Evolutionary conservation across 2,888 invertebrate genomes (phyloP), one percentile per base, ranked within the genome.

Genomic region (Carcina quercana): DNA sequence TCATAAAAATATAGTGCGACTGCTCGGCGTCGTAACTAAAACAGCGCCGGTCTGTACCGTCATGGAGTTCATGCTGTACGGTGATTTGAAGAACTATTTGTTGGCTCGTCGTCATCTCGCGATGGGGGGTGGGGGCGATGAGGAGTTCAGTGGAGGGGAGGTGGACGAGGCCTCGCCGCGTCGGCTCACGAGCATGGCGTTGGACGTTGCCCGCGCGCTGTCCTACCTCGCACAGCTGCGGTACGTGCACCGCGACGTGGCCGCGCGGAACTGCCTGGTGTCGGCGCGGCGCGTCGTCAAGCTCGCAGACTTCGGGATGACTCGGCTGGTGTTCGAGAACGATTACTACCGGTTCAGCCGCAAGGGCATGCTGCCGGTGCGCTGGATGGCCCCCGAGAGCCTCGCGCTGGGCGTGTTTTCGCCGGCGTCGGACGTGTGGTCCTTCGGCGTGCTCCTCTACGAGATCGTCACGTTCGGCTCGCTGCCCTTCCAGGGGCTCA

Each of bases 331-430:
- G 66, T 93, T 90, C 64, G 95, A 95, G 53, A 92, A 91, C 43
- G 95, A 95, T 66, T 95, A 95, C 68, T 96, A 96, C 73, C 89
- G 91, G 43, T 95, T 96, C 64, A 93, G 91, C 59, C 88, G 95
- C 41, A 93, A 92, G 76, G 92, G 93, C 60, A 91, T 94, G 91
- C 73, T 95, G 45, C 95, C 95, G 0, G 94, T 96, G 5, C 86
- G 95, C 39, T 96, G 96, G 96, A 96, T 96, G 96, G 91, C 96
- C 1, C 96, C 96, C 0, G 96, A 96, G 74, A 92, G 93, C 47
- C 76, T 96, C 10, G 89, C 88, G 2, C 83, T 92, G 13, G 96
- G 96, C 7, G 86, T 94, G 32, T 96, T 95, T 68, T 93, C 94
- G 1, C 88, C 93, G 12, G 89, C 91, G 20, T 94, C 95, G 0